These are phyloP conservation scores for Drosophila pachea DNA, from an alignment of 1,140 invertebrate genomes.

Conservation along the genomic window DNA sequence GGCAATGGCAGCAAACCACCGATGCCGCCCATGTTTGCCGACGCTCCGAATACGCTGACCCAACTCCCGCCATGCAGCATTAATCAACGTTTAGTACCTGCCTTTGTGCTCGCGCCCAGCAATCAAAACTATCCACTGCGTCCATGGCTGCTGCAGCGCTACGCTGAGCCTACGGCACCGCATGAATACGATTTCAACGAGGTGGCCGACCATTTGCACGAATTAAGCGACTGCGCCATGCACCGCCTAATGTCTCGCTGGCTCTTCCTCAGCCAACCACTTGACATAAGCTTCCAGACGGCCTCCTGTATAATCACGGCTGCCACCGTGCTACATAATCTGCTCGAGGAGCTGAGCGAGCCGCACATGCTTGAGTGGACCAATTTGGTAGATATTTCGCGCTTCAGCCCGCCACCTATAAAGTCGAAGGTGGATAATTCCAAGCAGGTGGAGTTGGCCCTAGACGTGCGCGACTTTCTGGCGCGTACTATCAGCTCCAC, in stretches of 20 bases:
- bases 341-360: conserved; percentile 62
- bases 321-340: conserved; percentile 64
- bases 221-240: conserved; percentile 61
- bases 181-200: conserved; percentile 72
- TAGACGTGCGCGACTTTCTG: conserved; percentile 52
- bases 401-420: conserved; percentile 30
- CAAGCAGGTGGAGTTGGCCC: conserved; percentile 8
- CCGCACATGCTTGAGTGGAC: conserved; percentile 62
- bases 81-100: conserved; percentile 40
- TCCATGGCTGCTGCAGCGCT: conserved; percentile 66
- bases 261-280: conserved; percentile 60
- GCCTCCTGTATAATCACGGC: conserved; percentile 66
- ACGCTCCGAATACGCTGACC: conserved; percentile 41
- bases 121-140: conserved; percentile 59
- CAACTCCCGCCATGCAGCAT: conserved; percentile 41
- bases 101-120: conserved; percentile 60
- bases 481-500: conserved; percentile 69
- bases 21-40: conserved; percentile 44
- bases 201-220: conserved; percentile 60
- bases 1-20: conserved; percentile 8
- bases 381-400: conserved; percentile 47
- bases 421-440: not conserved
- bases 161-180: conserved; percentile 44
- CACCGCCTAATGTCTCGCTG: conserved; percentile 68
- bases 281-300: conserved; percentile 63